phyloP scores from a whole-genome alignment of 2,797 vertebrate genomes.

The Lateolabrax maculatus region DNA sequence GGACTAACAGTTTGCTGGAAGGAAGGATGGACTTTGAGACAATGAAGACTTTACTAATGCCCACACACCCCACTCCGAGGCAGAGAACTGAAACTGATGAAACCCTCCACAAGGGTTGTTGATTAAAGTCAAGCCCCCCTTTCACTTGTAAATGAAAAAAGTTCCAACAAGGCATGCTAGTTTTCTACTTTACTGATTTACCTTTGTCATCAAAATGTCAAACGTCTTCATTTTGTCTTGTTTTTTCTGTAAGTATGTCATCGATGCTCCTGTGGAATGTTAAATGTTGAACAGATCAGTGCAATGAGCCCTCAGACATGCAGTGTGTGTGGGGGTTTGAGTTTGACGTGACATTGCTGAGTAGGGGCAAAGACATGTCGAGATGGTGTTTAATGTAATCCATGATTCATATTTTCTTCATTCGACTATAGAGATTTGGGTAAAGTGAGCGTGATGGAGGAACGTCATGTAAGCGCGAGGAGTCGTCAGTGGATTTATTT shows the following conservation, averaged over 20 bases:
- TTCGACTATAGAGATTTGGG: constrained; percentile 4
- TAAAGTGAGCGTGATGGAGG: constrained; percentile 27
- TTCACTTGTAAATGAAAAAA: constrained; percentile 78
- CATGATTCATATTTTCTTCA: constrained; percentile 30
- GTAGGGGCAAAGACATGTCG: constrained; percentile 19
- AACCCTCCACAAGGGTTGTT: constrained; percentile 54
- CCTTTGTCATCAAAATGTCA: constrained; percentile 55
- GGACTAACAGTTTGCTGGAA: constrained; percentile 81
- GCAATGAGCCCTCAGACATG: constrained; percentile 42
- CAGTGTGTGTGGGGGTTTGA: constrained; percentile 10
- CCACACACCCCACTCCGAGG: constrained; percentile 60
- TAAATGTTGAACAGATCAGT: constrained; percentile 58
- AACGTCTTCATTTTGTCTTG: constrained; percentile 37
- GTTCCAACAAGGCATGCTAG: constrained; percentile 78
- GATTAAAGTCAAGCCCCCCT: constrained; percentile 48
- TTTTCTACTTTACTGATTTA: constrained; percentile 79
- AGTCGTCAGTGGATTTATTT: constrained; percentile 53
- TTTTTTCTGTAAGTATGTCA: constrained; percentile 37
- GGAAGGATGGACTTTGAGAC: constrained; percentile 63
- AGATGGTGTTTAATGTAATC: constrained; percentile 35
- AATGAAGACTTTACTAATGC: constrained; percentile 80
- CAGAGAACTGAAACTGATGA: constrained; percentile 66
- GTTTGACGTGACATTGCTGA: constrained; percentile 32
- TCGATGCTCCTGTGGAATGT: constrained; percentile 58
- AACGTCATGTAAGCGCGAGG: constrained; percentile 1